phyloP scores from a whole-genome alignment of 2,888 invertebrate species.

The Odontocerum albicorne region DNA sequence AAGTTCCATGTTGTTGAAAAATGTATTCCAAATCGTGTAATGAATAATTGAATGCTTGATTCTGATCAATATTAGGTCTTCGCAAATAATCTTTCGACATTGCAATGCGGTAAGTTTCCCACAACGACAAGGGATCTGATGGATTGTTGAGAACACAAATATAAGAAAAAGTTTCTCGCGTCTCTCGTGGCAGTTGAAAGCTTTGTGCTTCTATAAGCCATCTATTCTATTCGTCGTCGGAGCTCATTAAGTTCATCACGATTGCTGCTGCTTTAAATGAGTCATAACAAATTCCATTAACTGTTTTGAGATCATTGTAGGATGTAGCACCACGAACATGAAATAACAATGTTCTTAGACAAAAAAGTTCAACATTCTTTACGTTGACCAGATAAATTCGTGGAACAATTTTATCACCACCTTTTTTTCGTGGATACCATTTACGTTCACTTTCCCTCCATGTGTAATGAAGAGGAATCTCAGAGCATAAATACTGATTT shows the following conservation, averaged over 20 bases:
- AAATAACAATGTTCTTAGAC: too few species aligned
- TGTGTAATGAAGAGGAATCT: not conserved
- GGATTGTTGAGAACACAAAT: not conserved
- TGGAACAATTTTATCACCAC: not conserved
- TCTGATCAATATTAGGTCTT: too few species aligned
- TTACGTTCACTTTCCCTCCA: not conserved
- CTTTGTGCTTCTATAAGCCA: not conserved
- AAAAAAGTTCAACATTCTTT: too few species aligned
- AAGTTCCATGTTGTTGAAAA: too few species aligned
- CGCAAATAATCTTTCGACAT: too few species aligned
- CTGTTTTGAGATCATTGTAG: not conserved
- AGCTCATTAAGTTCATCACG: not conserved
- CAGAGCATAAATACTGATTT: not conserved
- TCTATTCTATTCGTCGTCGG: not conserved
- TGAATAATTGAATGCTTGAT: too few species aligned
- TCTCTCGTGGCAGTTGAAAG: not conserved
- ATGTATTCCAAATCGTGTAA: too few species aligned
- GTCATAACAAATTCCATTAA: not conserved
- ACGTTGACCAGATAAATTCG: not conserved
- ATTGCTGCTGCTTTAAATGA: not conserved
- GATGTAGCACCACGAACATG: too few species aligned
- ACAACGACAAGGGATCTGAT: not conserved
- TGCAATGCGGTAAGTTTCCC: not conserved
- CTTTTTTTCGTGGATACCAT: not conserved
- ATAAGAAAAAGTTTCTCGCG: not conserved